Base-by-base conservation (phyloP, 1,140 invertebrate species). In the Pachyrhynchus sulphureomaculatus region DNA sequence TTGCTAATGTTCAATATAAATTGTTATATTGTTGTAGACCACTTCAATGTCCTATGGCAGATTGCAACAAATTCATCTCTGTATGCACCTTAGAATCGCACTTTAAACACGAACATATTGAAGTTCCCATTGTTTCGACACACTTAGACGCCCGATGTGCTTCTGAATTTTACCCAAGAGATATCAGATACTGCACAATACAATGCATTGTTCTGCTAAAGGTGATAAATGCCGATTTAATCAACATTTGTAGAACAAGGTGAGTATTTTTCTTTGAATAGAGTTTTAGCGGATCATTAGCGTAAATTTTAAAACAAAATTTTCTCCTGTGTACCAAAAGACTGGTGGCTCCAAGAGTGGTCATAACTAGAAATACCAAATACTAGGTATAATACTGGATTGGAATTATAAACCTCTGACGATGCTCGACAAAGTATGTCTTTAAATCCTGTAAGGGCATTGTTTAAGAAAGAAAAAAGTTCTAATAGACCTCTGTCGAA, bases 131-230 rank as follows among this genome's bases (percentile, higher is more conserved):
- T 21, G 62, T 72, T 13, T n/a, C 42, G 2, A 68, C 77, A 73
- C 76, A 78, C 75, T 75, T 75, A 69, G 76, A 77, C 69, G 76
- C 75, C 55, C 74, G 72, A 69, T 74, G 76, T 70, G 73, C 76
- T 66, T 70, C 71, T 57, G 69, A 69, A 59, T 74, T 71, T 56
- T 64, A 66, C 71, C 72, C 53, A 8, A 47, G 52, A 41, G 61
- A 67, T 52, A 34, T 64, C 20, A 42, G 56, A 56, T 60, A 67
- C 33, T 33, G 45, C 39, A 42, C 48, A 21, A 63, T 44, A 0
- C 33, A 65, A 29, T 70, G 68, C 42, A 56, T 70, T 47, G 66
- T 65, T 39, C 34, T 70, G 2, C 48, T 70, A 32, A 70, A 68
- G 47, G 29, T 68, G 20, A 55, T 62, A 26, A 60, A 65, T 44